Evolutionary conservation across 2,113 vertebrate genomes (phyloP), one percentile per base, ranked within the genome.

Genomic region (Burhinus bistriatus): DNA sequence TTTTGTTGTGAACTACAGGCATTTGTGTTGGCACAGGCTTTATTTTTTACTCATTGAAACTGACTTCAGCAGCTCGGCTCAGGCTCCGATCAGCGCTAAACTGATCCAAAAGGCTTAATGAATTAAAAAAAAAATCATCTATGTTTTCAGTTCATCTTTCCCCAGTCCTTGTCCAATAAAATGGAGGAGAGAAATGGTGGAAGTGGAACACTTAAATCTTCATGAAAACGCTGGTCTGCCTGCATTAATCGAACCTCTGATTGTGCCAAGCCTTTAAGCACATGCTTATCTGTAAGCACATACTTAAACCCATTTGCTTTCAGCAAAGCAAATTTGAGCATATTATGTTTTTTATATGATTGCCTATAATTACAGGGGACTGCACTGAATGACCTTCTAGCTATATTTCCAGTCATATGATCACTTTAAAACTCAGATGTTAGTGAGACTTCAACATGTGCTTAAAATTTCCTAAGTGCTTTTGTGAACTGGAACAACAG

Each of bases 281-380:
- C 91, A 87, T 92, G 95, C 97, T 97, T 97, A 97, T 95, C 91
- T 96, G 83, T 94, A 97, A 97, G 95, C 95, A 95, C 89, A 79
- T 95, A 95, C 96, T 96, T 97, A 95, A 96, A 95, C 70, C 78
- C 96, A 95, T 96, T 95, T 93, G 86, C 93, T 97, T 96, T 97
- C 89, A 97, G 87, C 84, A 93, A 96, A 95, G 96, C 91, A 96
- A 96, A 97, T 97, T 97, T 79, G 73, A 97, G 90, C 81, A 88
- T 95, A 96, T 96, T 96, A 95, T 93, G 93, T 94, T 96, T 97
- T 97, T 96, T 96, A 87, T 97, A 95, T 88, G 93, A 97, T 96
- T 97, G 91, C 90, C 93, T 96, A 85, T 96, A 97, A 97, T 97
- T 97, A 95, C 87, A 93, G 91, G 70, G 90, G 90, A 87, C 91